Evolutionary conservation across 2,797 vertebrate species (phyloP).

Genomic region (Myripristis murdjan): DNA sequence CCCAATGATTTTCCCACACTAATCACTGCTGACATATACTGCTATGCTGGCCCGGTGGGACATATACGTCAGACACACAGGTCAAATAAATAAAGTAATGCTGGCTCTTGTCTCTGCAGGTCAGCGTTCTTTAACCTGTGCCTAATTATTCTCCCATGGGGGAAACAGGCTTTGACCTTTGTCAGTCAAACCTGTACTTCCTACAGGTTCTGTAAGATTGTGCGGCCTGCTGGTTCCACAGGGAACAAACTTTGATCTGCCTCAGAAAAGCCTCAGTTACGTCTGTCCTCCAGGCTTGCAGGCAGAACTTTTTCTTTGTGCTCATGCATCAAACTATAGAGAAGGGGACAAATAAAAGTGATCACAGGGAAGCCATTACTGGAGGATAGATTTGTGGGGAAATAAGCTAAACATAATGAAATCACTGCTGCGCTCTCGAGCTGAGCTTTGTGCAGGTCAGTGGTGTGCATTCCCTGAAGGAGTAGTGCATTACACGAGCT

Average conservation of each 20-base stretch:
- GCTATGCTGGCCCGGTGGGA: conserved; percentile 47
- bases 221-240: conserved; percentile 1
- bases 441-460: conserved; percentile 28
- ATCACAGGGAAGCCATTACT: conserved; percentile 31
- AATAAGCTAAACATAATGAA: conserved; percentile 42
- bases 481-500: conserved; percentile 58
- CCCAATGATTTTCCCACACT: conserved; percentile 52
- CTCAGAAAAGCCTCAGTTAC: conserved; percentile 38
- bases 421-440: conserved; percentile 33
- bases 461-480: conserved; percentile 49
- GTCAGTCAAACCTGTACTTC: conserved; percentile 44
- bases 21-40: conserved; percentile 63
- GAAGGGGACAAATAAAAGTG: conserved; percentile 2
- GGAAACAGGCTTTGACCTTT: conserved; percentile 62
- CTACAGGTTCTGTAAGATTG: conserved; percentile 34
- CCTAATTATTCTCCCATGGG: conserved; percentile 58
- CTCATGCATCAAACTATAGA: conserved; percentile 20
- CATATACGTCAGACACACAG: conserved; percentile 69
- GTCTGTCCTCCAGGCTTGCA: conserved; percentile 30
- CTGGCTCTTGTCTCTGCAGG: conserved; percentile 46
- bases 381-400: conserved; percentile 45
- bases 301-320: conserved; percentile 2
- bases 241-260: conserved; percentile 12
- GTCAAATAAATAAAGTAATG: conserved; percentile 74
- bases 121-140: conserved; percentile 53